A percentile compares a stretch with the other conserved stretches of the same genome.
phyloP scores from a whole-genome alignment of 30 jellyfish, hydroid and myxozoan species.

The Phacellophora camtschatica region DNA sequence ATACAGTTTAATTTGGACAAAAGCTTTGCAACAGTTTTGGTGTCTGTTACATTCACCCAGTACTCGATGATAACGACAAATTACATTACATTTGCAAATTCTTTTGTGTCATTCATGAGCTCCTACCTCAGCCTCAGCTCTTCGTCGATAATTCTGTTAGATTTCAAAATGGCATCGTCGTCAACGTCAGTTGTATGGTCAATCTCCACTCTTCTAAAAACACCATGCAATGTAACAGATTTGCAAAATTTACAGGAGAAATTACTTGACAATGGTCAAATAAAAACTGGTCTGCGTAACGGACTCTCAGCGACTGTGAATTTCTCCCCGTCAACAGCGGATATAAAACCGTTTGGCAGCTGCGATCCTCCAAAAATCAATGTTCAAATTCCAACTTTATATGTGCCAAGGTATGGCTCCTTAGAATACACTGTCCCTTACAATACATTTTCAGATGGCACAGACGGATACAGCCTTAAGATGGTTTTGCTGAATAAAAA shows the following conservation, averaged over 20 bases:
- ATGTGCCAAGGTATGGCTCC: constrained; percentile 50
- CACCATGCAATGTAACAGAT: constrained; percentile 39
- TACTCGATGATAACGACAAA: neutral
- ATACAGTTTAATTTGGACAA: neutral
- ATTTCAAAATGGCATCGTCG: neutral
- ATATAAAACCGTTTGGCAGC: constrained; percentile 15
- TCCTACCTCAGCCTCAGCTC: constrained; percentile 30
- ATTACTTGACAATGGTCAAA: constrained; percentile 26
- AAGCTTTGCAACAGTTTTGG: neutral
- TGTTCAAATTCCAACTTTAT: constrained; percentile 58
- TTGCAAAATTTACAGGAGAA: constrained; percentile 1
- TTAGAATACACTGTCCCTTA: constrained; percentile 51
- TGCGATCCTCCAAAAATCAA: constrained; percentile 71
- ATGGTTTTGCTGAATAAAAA: neutral
- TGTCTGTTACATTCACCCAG: constrained; percentile 22
- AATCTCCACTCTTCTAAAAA: neutral
- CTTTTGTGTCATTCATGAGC: constrained; percentile 36
- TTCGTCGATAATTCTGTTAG: neutral
- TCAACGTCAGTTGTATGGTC: constrained; percentile 47
- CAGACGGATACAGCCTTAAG: constrained; percentile 33
- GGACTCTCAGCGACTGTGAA: constrained; percentile 8
- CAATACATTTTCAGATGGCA: constrained; percentile 52
- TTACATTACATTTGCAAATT: constrained; percentile 19
- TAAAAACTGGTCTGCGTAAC: neutral
- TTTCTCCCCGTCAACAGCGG: constrained; percentile 17